These are phyloP conservation scores for Emydoidea blandingii DNA, from an alignment of 2,797 vertebrate genomes.

Conservation along the genomic window DNA sequence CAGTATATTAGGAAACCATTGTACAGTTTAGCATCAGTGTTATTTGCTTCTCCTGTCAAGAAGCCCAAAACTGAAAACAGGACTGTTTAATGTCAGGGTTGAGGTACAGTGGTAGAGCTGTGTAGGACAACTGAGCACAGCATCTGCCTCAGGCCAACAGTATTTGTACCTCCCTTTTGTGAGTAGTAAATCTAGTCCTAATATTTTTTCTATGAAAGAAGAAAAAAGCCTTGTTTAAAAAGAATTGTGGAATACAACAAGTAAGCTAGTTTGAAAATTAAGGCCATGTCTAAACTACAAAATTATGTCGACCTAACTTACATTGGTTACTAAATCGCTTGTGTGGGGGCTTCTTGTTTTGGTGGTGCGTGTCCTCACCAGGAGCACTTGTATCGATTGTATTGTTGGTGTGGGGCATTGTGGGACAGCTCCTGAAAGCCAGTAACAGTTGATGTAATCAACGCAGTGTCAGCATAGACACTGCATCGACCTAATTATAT, in stretches of 20 bases:
- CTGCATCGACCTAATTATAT: not conserved
- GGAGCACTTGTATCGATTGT: not conserved
- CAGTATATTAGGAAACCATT: not conserved
- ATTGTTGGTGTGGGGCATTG: not conserved
- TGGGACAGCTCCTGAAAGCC: not conserved
- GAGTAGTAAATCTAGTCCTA: not conserved
- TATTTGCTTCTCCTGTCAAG: not conserved
- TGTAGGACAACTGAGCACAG: slow-evolving; percentile 10
- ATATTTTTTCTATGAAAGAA: not conserved
- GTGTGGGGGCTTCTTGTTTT: not conserved
- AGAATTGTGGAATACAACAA: not conserved
- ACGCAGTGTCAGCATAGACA: no score
- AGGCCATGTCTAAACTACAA: not conserved
- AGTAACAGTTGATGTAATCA: not conserved
- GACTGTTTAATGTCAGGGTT: slow-evolving; percentile 21
- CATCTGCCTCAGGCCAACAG: not conserved
- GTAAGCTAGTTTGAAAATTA: not conserved
- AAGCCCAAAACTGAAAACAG: not conserved
- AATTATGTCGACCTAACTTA: not conserved
- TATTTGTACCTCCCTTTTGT: not conserved
- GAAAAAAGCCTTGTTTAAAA: not conserved
- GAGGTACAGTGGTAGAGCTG: not conserved
- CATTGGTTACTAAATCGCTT: not conserved
- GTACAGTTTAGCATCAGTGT: not conserved
- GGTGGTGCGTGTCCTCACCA: not conserved